Evolutionary conservation across 2,113 vertebrate species (phyloP).

Genomic region (Camarhynchus parvulus): DNA sequence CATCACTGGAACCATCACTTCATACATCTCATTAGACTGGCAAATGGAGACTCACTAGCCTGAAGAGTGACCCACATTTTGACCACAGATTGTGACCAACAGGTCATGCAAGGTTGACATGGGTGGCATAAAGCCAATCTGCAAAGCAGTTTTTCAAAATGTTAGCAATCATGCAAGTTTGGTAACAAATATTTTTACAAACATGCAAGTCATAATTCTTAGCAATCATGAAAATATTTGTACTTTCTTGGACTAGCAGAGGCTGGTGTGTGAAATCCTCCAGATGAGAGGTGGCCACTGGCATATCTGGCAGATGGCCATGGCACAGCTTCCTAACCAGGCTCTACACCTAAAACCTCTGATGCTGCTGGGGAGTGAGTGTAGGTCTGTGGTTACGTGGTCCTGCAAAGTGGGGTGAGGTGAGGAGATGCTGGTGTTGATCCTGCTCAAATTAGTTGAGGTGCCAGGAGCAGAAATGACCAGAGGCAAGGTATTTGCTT

Average conservation of each 20-base stretch:
- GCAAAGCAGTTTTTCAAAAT: neutral
- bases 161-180: neutral
- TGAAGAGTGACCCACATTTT: neutral
- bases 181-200: neutral
- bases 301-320: neutral
- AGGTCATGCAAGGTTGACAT: neutral
- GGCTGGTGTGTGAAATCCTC: accelerated
- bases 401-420: neutral
- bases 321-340: neutral
- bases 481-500: neutral
- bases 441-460: neutral
- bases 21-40: accelerated
- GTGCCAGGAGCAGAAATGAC: neutral
- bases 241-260: neutral
- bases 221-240: neutral
- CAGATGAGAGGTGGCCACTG: neutral
- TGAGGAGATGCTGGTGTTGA: neutral
- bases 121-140: neutral
- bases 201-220: neutral
- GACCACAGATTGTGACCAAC: neutral
- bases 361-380: neutral
- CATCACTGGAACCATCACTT: neutral
- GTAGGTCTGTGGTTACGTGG: neutral
- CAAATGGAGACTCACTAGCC: accelerated
- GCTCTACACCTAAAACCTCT: neutral